These are phyloP conservation scores for Helicoverpa armigera DNA, from an alignment of 1,140 invertebrate species.

Conservation along the genomic window DNA sequence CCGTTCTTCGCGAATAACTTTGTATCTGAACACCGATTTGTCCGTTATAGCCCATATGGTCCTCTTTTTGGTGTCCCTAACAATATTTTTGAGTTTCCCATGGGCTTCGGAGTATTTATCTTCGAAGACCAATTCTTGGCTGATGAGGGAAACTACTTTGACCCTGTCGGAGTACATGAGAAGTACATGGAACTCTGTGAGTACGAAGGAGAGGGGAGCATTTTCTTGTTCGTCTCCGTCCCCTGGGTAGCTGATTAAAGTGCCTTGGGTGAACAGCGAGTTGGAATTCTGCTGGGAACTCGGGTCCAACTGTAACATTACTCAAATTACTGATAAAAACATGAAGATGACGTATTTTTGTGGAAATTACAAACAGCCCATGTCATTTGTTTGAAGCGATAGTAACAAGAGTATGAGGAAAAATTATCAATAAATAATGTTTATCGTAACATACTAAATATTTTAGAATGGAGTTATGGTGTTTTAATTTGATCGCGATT, in stretches of 20 bases:
- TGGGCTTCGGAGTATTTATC: constrained; percentile 93
- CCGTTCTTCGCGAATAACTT: constrained; percentile 94
- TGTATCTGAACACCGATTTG: constrained; percentile 94
- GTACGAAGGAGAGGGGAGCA: constrained; percentile 92
- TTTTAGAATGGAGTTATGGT: too few species aligned
- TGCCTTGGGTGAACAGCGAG: constrained; percentile 88
- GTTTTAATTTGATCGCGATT: too few species aligned
- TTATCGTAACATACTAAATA: too few species aligned
- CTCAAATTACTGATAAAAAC: constrained; percentile 38
- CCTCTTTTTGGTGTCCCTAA: constrained; percentile 93
- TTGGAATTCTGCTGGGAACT: constrained; percentile 86
- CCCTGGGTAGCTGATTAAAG: constrained; percentile 88
- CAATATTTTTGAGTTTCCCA: constrained; percentile 93
- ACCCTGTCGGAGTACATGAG: constrained; percentile 94
- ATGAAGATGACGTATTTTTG: too few species aligned
- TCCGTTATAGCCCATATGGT: constrained; percentile 96
- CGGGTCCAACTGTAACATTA: constrained; percentile 85
- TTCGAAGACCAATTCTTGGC: constrained; percentile 95
- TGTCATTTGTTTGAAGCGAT: neutral
- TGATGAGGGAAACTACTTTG: constrained; percentile 94
- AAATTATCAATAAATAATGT: neutral
- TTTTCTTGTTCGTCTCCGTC: constrained; percentile 71
- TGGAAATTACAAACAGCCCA: neutral
- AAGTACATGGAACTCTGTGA: constrained; percentile 97
- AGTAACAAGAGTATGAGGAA: neutral